phyloP scores from a whole-genome alignment of 2,797 vertebrate species.

The Sebastes oblongus region DNA sequence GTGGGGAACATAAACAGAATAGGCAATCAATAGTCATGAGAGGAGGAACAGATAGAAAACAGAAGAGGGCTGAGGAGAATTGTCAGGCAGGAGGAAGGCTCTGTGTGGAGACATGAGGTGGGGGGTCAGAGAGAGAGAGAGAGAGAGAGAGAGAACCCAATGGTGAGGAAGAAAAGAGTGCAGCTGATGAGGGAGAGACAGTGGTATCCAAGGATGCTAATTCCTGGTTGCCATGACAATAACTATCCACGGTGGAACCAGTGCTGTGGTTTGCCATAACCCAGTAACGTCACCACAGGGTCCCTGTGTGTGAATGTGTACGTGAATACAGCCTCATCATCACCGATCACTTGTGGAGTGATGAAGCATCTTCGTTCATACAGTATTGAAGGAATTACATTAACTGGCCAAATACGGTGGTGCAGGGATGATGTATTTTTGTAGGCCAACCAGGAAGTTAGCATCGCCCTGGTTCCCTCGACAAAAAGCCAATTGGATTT shows the following conservation, averaged over 20 bases:
- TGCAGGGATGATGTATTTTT: too few relatives aligned
- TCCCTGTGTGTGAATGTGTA: conserved; percentile 8
- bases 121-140: background rate
- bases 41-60: background rate
- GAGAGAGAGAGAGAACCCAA: conserved; percentile 21
- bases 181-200: conserved; percentile 35
- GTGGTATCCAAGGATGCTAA: conserved; percentile 56
- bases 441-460: too few relatives aligned
- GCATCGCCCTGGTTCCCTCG: too few relatives aligned
- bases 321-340: background rate
- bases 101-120: background rate
- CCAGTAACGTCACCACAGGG: conserved; percentile 20
- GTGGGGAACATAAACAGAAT: background rate
- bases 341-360: background rate
- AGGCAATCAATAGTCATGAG: background rate
- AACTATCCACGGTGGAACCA: conserved; percentile 19
- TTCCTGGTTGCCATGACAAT: conserved; percentile 74
- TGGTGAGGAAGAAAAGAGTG: conserved; percentile 17
- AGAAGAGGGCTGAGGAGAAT: background rate
- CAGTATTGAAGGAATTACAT: background rate
- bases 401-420: background rate
- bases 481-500: too few relatives aligned
- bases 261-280: background rate
- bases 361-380: background rate
- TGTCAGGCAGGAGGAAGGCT: background rate